These are phyloP conservation scores for Pararge aegeria DNA, from an alignment of 1,140 invertebrate genomes.

Conservation along the genomic window DNA sequence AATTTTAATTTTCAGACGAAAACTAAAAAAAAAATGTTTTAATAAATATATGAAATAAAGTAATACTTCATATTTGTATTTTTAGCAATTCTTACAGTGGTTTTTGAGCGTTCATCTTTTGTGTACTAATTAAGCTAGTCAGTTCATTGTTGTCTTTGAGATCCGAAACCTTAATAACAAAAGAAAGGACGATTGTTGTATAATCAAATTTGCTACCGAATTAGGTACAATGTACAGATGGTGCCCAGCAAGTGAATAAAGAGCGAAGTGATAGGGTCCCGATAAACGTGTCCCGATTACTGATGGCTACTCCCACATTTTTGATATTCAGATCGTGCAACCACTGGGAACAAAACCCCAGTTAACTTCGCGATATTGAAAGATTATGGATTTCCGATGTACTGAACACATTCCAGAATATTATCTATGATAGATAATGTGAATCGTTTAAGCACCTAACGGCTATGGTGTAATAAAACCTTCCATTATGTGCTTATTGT, in stretches of 20 bases:
- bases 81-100: too few relatives aligned
- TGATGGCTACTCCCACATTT: slow-evolving; percentile 74
- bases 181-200: slow-evolving; percentile 31
- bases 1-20: too few relatives aligned
- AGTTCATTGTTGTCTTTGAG: neutral
- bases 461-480: slow-evolving; percentile 23
- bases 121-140: too few relatives aligned
- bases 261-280: slow-evolving; percentile 77
- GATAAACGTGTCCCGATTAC: slow-evolving; percentile 73
- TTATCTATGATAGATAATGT: neutral
- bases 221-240: slow-evolving; percentile 39
- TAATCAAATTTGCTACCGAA: slow-evolving; percentile 5
- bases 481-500: slow-evolving; percentile 15
- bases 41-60: too few relatives aligned
- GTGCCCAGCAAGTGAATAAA: slow-evolving; percentile 72
- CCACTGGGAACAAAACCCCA: slow-evolving; percentile 72
- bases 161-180: slow-evolving; percentile 16
- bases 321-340: slow-evolving; percentile 77
- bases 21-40: too few relatives aligned
- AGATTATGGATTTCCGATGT: slow-evolving; percentile 78
- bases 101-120: too few relatives aligned
- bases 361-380: slow-evolving; percentile 76
- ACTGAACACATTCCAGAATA: slow-evolving; percentile 34
- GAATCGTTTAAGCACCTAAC: neutral
- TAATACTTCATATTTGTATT: too few relatives aligned